Percentiles rank a stretch among this genome's conserved stretches.
Evolutionary conservation across 2,888 invertebrate species (phyloP).

Genomic region (Archips crataeganus): DNA sequence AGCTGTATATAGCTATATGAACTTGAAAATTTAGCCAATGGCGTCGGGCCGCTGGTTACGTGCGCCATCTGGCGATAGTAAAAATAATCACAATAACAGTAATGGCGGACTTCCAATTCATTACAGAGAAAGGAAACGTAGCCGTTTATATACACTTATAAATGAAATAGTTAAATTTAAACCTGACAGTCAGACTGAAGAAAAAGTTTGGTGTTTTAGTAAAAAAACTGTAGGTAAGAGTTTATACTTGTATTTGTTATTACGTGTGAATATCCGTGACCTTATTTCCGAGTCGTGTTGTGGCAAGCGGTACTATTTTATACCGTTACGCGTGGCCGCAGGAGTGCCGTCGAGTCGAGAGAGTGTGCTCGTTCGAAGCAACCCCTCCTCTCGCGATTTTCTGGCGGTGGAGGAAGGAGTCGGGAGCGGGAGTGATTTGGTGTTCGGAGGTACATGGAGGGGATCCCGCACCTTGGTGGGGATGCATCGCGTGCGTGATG

Average conservation of each 20-base stretch:
- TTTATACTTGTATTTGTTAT: conserved; percentile 46
- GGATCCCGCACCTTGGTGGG: conserved; percentile 84
- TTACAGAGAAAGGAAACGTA: conserved; percentile 68
- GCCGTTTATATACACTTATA: conserved; percentile 55
- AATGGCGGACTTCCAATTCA: conserved; percentile 77
- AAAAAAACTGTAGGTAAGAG: conserved; percentile 60
- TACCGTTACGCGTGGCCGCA: conserved; percentile 84
- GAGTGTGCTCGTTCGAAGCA: conserved; percentile 68
- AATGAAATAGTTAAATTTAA: conserved; percentile 47
- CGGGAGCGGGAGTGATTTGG: conserved; percentile 85
- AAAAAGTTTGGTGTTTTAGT: conserved; percentile 41
- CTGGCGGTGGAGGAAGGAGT: conserved; percentile 81
- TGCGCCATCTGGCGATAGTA: conserved; percentile 72
- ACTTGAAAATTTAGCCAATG: background rate
- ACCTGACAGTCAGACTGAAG: conserved; percentile 42
- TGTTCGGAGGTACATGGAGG: conserved; percentile 79
- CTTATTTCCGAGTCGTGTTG: conserved; percentile 68
- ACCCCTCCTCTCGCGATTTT: conserved; percentile 82
- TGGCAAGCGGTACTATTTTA: conserved; percentile 72
- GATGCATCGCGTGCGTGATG: conserved; percentile 78
- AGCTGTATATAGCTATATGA: background rate
- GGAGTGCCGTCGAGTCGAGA: conserved; percentile 63
- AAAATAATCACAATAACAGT: conserved; percentile 61
- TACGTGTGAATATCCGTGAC: conserved; percentile 74
- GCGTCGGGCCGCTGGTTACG: background rate